These are phyloP conservation scores for Endotricha flammealis DNA, from an alignment of 2,888 invertebrate species.

Conservation along the genomic window DNA sequence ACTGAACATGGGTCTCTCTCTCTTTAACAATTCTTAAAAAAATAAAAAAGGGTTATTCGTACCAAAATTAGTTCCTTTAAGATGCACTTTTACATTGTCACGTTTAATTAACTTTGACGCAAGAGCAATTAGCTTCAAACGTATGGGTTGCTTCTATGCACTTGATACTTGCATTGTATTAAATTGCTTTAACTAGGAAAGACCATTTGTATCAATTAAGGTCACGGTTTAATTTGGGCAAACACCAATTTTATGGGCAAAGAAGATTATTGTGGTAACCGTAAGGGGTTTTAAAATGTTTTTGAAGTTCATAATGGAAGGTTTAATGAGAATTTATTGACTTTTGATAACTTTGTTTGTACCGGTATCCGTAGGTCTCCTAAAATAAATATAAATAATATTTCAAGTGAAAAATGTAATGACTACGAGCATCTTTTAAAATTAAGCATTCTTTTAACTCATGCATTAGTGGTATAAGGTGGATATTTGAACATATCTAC, in stretches of 20 bases:
- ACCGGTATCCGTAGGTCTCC: no score
- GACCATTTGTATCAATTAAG: slow-evolving; percentile 75
- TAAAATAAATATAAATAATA: no score
- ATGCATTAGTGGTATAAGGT: no score
- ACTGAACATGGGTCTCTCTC: no score
- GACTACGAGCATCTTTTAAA: no score
- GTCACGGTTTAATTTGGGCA: slow-evolving; percentile 66
- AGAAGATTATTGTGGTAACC: slow-evolving; percentile 55
- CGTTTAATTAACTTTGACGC: slow-evolving; percentile 29
- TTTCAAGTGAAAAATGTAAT: no score
- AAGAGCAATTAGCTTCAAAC: slow-evolving; percentile 31
- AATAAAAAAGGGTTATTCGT: no score
- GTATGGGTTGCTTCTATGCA: slow-evolving; percentile 34
- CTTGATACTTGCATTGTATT: slow-evolving; percentile 36
- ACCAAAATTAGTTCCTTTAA: no score
- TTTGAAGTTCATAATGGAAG: slow-evolving; percentile 35
- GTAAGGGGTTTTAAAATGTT: slow-evolving; percentile 63
- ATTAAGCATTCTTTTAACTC: no score
- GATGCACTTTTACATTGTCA: slow-evolving; percentile 13
- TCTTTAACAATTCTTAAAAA: no score
- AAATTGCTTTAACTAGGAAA: slow-evolving; percentile 72
- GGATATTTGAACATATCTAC: no score
- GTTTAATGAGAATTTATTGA: slow-evolving; percentile 58
- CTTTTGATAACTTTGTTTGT: slow-evolving; percentile 20
- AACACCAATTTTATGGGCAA: slow-evolving; percentile 71